These are phyloP conservation scores for Achroia grisella DNA, from an alignment of 1,140 invertebrate genomes.

Conservation along the genomic window DNA sequence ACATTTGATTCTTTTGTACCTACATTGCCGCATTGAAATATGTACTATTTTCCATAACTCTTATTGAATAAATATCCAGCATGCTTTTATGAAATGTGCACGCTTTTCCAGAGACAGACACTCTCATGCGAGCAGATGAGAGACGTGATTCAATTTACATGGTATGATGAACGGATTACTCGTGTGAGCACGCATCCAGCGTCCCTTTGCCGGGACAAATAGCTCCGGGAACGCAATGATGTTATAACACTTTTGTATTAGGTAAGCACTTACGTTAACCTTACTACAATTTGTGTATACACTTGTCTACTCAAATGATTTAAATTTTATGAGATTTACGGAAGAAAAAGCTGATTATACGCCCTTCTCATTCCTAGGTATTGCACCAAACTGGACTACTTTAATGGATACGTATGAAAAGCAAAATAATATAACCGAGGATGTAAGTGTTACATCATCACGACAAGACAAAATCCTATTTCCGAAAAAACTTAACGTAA, in stretches of 20 bases:
- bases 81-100: slow-evolving; percentile 9
- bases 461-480: too few relatives aligned
- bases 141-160: slow-evolving; percentile 66
- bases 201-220: slow-evolving; percentile 23
- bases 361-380: not conserved
- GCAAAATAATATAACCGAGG: too few relatives aligned
- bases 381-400: not conserved
- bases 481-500: too few relatives aligned
- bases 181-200: slow-evolving; percentile 16
- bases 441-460: too few relatives aligned
- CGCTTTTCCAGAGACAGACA: slow-evolving; percentile 2
- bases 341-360: not conserved
- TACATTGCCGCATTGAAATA: too few relatives aligned
- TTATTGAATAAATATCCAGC: not conserved
- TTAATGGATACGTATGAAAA: too few relatives aligned
- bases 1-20: too few relatives aligned
- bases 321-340: too few relatives aligned
- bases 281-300: not conserved
- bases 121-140: slow-evolving; percentile 40
- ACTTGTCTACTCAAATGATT: not conserved
- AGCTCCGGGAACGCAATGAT: slow-evolving; percentile 10
- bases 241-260: slow-evolving; percentile 14
- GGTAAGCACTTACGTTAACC: not conserved
- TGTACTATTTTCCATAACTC: too few relatives aligned
- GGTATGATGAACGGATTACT: slow-evolving; percentile 58